Evolutionary conservation across 2,888 invertebrate genomes (phyloP), one percentile per base, ranked within the genome.

Genomic region (Formica aserva): DNA sequence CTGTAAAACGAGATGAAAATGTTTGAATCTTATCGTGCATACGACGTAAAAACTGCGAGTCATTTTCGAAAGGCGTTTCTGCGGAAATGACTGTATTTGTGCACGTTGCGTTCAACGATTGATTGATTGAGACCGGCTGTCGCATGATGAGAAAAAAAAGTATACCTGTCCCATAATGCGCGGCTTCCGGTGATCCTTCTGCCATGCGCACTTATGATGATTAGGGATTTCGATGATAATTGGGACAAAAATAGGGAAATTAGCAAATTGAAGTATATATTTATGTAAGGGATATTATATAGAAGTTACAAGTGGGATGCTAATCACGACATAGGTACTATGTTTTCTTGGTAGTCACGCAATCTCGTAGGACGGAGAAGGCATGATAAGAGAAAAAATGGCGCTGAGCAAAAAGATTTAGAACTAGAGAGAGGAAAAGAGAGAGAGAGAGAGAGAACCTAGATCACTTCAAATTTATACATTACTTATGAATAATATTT

Each of bases 171-270:
- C 85, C 84, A 85, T 90, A 90, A 89, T 88, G 85, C 87, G 88
- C 84, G 83, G 88, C 85, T 91, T 91, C 91, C 91, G 90, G 87
- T 82, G 86, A 87, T 90, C 85, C 86, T 67, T 62, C 48, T 15
- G 22, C 57, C 45, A 18, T 15, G 74, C n/a, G 32, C 41, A 87
- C 1, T 48, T 83, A 83, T 86, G 62, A 22, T 72, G 55, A 71
- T 82, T 72, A 66, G 32, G 45, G 26, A 83, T 83, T 85, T 86
- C 83, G 76, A 76, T 71, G 55, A 66, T 83, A 74, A 74, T 74
- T 69, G 66, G 62, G 55, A 84, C 52, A 48, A 62, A 48, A 62
- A 66, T 63, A 35, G 60, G 48, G n/a, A 41, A 60, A 57, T 60
- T 32, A 76, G 45, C 35, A 66, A 77, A 66, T 82, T 63, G 57